Base-by-base conservation (phyloP, 2,888 invertebrate species). In the Eumacrocentrus americanus region DNA sequence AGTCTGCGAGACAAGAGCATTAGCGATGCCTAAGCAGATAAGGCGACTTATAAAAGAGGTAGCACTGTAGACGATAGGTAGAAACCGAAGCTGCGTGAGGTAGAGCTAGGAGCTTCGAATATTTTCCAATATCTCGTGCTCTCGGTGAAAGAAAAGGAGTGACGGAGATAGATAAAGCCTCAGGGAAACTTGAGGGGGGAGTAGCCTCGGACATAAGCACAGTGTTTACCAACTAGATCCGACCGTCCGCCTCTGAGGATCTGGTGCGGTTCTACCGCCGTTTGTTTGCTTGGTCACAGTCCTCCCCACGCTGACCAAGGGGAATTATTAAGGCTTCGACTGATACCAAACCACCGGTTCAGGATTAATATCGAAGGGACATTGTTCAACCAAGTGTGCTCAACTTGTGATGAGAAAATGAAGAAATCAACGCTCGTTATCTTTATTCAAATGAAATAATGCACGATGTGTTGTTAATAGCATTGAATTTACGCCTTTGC, bases 11-110 rank as follows among this genome's bases (percentile, higher is more conserved):
- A 58, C 52, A 57, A 52, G 50, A 60, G 61, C 58, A 61, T 62
- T 54, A 42, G 52, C 61, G 56, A 53, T 65, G 57, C 37, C 59
- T 63, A 62, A 65, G 65, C 47, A 62, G 63, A 65, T 65, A 65
- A 67, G 60, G 53, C 57, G 58, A 61, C 65, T 67, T 65, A 65
- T 58, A 25, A 50, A 60, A 61, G 50, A 57, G n/a, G n/a, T n/a
- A n/a, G n/a, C n/a, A n/a, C n/a, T n/a, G n/a, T n/a, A n/a, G n/a
- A 37, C 22, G 34, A 20, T 14, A 18, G 44, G 11, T 5, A 44
- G 18, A 23, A 38, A 14, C 37, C 12, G 60, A 20, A 37, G 25
- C 16, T 37, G 7, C 11, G 34, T 18, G 25, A 40, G 23, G 16
- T 34, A 16, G 25, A 38, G 18, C 2, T 7, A 22, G 22, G 53